Conservation (phyloP, 2,797 vertebrate genomes). For the Clarias pachynema region DNA sequence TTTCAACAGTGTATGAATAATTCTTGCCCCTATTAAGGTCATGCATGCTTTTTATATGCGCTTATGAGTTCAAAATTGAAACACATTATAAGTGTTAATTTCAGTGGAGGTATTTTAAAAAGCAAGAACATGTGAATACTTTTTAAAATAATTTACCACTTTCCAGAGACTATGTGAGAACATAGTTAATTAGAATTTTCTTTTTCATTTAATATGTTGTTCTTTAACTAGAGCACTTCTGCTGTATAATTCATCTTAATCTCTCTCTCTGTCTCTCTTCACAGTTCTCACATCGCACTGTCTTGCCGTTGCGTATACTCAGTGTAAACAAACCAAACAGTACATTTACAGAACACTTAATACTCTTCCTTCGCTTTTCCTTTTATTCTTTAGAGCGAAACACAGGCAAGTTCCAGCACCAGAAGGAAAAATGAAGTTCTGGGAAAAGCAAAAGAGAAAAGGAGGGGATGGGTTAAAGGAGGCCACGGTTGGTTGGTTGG, state of each 20-base stretch:
- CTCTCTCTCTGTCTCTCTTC: not conserved
- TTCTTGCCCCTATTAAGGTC: not conserved
- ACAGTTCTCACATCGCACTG: not conserved
- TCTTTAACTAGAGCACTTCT: not conserved
- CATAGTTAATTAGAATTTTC: too few relatives aligned
- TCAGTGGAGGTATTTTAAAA: not conserved
- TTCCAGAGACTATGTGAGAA: too few relatives aligned
- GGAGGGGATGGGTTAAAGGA: constrained; percentile 50
- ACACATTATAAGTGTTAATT: not conserved
- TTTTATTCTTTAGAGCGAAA: constrained; percentile 32
- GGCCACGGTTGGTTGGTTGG: constrained; percentile 26
- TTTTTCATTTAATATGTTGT: not conserved
- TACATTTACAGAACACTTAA: not conserved
- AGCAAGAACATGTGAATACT: not conserved
- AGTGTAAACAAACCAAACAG: not conserved
- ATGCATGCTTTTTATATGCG: not conserved
- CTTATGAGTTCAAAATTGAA: not conserved
- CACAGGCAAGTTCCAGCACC: constrained; percentile 45
- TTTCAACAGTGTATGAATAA: not conserved
- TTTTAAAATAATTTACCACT: too few relatives aligned
- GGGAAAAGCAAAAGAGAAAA: constrained; percentile 52
- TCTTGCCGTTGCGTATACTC: constrained; percentile 19
- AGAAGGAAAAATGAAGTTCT: constrained; percentile 47
- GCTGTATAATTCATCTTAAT: not conserved
- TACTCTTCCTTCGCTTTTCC: constrained; percentile 54